Percentiles rank a stretch among this genome's conserved stretches.
Evolutionary conservation across 2,888 invertebrate species (phyloP).

Genomic region (Eupithecia centaureata): DNA sequence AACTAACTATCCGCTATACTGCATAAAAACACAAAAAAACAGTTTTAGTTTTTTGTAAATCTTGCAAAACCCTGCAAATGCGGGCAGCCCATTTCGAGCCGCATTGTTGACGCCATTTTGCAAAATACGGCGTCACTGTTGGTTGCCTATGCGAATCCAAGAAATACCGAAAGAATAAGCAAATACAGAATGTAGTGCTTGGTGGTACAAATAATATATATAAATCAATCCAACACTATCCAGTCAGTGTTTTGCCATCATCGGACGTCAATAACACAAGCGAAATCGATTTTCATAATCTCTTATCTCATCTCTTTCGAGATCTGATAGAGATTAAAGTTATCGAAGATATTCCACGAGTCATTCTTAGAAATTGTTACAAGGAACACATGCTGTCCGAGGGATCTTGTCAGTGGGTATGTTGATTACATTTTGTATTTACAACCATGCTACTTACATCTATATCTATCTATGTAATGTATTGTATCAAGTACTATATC

Average conservation of each 20-base stretch:
- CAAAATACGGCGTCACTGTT: too few relatives aligned
- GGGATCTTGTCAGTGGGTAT: slow-evolving; percentile 1
- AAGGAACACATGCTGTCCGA: slow-evolving; percentile 30
- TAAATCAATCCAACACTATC: background rate
- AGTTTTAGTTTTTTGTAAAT: too few relatives aligned
- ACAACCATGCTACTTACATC: background rate
- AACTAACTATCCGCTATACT: too few relatives aligned
- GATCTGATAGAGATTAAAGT: slow-evolving; percentile 37
- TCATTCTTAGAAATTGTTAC: slow-evolving; percentile 33
- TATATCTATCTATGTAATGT: too few relatives aligned
- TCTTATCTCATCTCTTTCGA: slow-evolving; percentile 40
- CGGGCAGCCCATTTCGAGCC: too few relatives aligned
- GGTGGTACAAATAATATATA: background rate
- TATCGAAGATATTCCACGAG: slow-evolving; percentile 12
- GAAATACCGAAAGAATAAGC: background rate
- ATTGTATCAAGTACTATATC: too few relatives aligned
- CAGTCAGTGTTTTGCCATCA: background rate
- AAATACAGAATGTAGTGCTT: background rate
- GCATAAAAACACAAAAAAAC: too few relatives aligned
- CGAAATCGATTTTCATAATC: slow-evolving; percentile 25
- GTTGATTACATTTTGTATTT: slow-evolving; percentile 14
- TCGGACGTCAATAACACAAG: slow-evolving; percentile 24
- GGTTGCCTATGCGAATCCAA: background rate
- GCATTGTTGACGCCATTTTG: too few relatives aligned
- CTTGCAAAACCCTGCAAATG: too few relatives aligned